Evolutionary conservation across 1,140 invertebrate species (phyloP).

Genomic region (Drosophila saltans): DNA sequence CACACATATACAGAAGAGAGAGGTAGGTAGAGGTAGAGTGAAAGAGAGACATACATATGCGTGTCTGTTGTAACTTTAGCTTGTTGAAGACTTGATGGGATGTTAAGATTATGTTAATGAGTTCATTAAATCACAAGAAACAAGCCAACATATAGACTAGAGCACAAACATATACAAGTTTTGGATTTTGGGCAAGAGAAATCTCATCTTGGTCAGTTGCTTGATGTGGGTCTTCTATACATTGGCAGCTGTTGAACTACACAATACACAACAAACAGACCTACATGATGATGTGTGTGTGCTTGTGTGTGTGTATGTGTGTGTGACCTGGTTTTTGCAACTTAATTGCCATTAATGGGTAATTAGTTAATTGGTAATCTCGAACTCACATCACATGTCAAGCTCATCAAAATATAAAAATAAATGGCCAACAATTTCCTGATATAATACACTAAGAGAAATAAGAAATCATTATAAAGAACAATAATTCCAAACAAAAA

Average conservation of each 20-base stretch:
- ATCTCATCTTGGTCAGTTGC: background rate
- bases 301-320: background rate
- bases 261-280: conserved; percentile 8
- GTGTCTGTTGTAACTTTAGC: conserved; percentile 47
- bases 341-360: conserved; percentile 24
- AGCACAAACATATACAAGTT: conserved; percentile 29
- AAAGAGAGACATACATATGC: conserved; percentile 27
- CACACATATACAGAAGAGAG: background rate
- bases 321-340: conserved; percentile 13
- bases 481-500: too few species aligned
- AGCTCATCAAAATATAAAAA: conserved; percentile 9
- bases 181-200: background rate
- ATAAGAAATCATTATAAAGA: too few species aligned
- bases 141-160: conserved; percentile 47
- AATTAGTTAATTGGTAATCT: conserved; percentile 29
- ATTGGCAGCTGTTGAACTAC: conserved; percentile 36
- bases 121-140: conserved; percentile 75
- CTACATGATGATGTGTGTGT: background rate
- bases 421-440: background rate
- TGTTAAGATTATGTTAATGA: conserved; percentile 81
- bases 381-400: conserved; percentile 16
- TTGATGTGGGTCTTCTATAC: conserved; percentile 11
- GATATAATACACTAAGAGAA: background rate
- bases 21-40: background rate
- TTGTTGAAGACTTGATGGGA: conserved; percentile 73